Evolutionary conservation across 2,797 vertebrate genomes (phyloP), one percentile per base, ranked within the genome.

Genomic region (Euphonia xanthogaster): DNA sequence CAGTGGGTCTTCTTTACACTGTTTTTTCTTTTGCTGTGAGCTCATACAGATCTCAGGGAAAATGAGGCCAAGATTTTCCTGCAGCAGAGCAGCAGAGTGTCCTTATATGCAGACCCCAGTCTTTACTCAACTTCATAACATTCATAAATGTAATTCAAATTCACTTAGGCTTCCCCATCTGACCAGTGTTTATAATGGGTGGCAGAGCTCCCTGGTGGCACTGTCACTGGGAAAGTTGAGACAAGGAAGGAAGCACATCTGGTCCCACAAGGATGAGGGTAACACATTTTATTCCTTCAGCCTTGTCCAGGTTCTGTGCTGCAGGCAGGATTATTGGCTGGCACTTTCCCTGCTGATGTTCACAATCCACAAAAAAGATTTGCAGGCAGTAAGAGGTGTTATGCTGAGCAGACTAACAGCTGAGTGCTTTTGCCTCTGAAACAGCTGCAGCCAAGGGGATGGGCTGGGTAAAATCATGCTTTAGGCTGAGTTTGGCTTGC

Each of bases 1-100:
- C 0, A 1, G 2, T 3, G 7, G 8, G 3, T 37, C 20, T 63
- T 60, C 40, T 79, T 62, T 24, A 22, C 4, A 0, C 28, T 88
- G 9, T 10, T 30, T 12, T 15, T 47, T 44, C 7, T 73, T 50
- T 48, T 22, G 5, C 81, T 27, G 0, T 35, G 42, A 39, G 27
- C 9, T 33, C 14, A 10, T 16, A 24, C 7, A 63, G 44, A 28
- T 31, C 50, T 74, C 45, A 30, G 30, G 53, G 53, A 65, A 80
- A 88, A 45, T 0, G 4, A 48, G 14, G 54, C 47, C 11, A 28
- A 21, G 53, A 17, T 50, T 74, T 50, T 57, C 37, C 30, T 75
- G 28, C 37, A 17, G 17, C 42, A 35, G 75, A 24, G 44, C 31
- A 73, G 48, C 44, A 6, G 45, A 28, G 6, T 12, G 5, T 40